Conservation (phyloP, 2,113 vertebrate species). For the Sterrhoptilus dennistouni region DNA sequence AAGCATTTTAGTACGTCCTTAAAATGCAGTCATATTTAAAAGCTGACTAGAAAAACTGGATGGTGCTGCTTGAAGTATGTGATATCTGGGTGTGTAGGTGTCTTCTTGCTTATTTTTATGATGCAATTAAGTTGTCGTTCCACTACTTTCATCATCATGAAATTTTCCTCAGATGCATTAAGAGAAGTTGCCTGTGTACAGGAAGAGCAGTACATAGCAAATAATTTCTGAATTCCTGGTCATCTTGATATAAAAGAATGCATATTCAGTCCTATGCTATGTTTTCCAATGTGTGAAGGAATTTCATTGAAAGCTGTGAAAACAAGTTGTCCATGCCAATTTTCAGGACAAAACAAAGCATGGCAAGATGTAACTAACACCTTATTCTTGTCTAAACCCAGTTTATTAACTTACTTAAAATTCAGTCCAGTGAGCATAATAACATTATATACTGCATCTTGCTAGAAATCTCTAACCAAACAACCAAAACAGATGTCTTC, state of each 20-base stretch:
- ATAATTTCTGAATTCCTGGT: not conserved
- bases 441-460: not conserved
- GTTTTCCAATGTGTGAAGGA: not conserved
- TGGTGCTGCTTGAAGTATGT: constrained; percentile 21
- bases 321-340: not conserved
- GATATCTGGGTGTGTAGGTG: constrained; percentile 44
- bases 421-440: not conserved
- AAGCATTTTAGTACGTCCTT: not conserved
- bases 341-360: not conserved
- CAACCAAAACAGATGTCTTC: not conserved
- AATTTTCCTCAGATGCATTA: not conserved
- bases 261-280: not conserved
- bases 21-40: not conserved
- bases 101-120: constrained; percentile 17
- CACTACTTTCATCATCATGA: not conserved
- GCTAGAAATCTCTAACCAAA: not conserved
- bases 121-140: constrained; percentile 6
- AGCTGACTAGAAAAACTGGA: constrained; percentile 59
- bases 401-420: not conserved
- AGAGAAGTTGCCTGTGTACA: not conserved
- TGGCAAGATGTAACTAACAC: not conserved
- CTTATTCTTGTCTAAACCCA: not conserved
- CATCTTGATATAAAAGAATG: not conserved
- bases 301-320: not conserved
- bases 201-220: not conserved